Percentiles rank a stretch among this genome's conserved stretches.
These are phyloP conservation scores for Diplodus puntazzo DNA, from an alignment of 2,797 vertebrate species.

Conservation along the genomic window DNA sequence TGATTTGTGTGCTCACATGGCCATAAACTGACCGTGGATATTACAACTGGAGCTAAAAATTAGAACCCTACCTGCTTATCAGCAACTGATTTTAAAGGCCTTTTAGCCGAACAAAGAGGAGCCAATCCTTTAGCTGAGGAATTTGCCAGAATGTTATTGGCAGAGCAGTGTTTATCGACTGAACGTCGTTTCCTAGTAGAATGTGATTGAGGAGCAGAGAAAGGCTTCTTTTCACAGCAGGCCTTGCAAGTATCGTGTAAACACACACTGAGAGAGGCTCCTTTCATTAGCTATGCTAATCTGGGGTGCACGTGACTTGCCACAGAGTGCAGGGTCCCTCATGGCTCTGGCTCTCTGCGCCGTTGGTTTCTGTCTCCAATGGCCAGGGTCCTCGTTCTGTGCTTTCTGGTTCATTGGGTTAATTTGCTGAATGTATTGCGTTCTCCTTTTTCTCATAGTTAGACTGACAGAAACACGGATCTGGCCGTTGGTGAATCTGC, in stretches of 20 bases:
- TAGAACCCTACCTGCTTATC: constrained; percentile 52
- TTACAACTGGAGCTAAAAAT: constrained; percentile 48
- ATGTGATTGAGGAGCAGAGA: constrained; percentile 75
- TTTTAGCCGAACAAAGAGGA: constrained; percentile 66
- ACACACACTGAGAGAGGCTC: constrained; percentile 80
- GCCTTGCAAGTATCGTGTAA: constrained; percentile 72
- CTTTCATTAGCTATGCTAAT: constrained; percentile 85
- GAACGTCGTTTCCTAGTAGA: constrained; percentile 72
- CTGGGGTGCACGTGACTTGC: constrained; percentile 73
- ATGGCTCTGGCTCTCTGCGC: constrained; percentile 49
- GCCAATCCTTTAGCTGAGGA: constrained; percentile 63
- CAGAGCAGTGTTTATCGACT: constrained; percentile 64
- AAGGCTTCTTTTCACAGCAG: constrained; percentile 74
- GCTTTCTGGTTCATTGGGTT: constrained; percentile 59
- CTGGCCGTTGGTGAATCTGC: constrained; percentile 18
- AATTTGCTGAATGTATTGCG: constrained; percentile 43
- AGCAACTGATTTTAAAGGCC: constrained; percentile 53
- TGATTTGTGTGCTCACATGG: constrained; percentile 19
- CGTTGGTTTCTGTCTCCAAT: constrained; percentile 55
- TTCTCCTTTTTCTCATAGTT: constrained; percentile 17
- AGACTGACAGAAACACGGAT: constrained; percentile 46
- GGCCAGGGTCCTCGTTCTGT: constrained; percentile 43
- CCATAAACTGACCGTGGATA: constrained; percentile 29
- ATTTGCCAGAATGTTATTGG: constrained; percentile 77
- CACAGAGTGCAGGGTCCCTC: constrained; percentile 63